Evolutionary conservation across 1,140 invertebrate genomes (phyloP).

Genomic region (Drosophila ironensis): DNA sequence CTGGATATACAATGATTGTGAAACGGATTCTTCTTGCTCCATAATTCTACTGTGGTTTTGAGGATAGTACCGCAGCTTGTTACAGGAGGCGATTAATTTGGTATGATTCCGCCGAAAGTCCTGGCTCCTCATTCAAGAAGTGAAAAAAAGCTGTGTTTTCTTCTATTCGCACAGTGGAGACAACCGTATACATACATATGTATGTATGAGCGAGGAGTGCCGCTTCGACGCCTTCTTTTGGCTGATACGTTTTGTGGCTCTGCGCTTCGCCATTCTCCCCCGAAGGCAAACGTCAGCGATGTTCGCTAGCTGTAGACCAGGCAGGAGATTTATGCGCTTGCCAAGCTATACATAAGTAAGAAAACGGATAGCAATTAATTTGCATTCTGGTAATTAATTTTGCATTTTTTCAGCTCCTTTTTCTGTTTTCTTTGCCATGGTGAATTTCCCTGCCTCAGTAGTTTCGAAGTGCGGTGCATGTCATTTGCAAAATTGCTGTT

Average conservation of each 20-base stretch:
- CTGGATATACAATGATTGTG: too few relatives aligned
- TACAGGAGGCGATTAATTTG: too few relatives aligned
- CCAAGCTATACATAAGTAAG: conserved; percentile 73
- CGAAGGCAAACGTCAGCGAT: conserved; percentile 56
- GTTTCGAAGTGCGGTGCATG: conserved; percentile 13
- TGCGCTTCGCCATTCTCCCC: conserved; percentile 11
- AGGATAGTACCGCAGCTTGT: too few relatives aligned
- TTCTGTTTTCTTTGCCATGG: conserved; percentile 1
- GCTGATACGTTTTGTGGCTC: conserved; percentile 50
- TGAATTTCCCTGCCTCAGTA: conserved; percentile 8
- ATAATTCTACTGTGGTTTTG: too few relatives aligned
- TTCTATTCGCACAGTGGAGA: background rate
- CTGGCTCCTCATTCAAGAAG: too few relatives aligned
- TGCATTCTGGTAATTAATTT: conserved; percentile 79
- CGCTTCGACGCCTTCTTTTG: conserved; percentile 56
- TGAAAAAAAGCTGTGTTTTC: too few relatives aligned
- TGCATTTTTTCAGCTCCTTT: conserved; percentile 56
- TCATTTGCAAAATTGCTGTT: conserved; percentile 68
- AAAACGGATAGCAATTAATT: conserved; percentile 77
- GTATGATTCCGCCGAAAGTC: too few relatives aligned
- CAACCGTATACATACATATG: conserved; percentile 2
- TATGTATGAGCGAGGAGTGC: conserved; percentile 4
- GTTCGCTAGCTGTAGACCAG: conserved; percentile 27
- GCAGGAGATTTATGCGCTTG: conserved; percentile 71
- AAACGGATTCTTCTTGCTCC: too few relatives aligned